Conservation (phyloP, 1,140 invertebrate species). For the Caenorhabditis brenneri region DNA sequence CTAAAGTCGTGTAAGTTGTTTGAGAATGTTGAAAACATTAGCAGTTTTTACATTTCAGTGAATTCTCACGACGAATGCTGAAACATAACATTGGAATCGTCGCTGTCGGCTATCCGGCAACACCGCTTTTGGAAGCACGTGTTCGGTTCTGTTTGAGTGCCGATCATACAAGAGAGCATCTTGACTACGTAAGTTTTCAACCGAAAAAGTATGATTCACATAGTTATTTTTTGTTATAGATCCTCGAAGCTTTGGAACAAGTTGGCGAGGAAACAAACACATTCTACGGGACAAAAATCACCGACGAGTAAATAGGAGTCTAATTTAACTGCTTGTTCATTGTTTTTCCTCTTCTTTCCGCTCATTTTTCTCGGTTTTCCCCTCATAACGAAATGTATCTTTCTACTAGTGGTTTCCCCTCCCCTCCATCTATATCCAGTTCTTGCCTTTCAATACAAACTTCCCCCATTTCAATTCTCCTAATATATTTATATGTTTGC, state of each 20-base stretch:
- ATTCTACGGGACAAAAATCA: conserved; percentile 1
- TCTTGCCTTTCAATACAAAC: too few relatives aligned
- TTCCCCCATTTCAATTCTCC: background rate
- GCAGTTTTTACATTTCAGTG: conserved; percentile 41
- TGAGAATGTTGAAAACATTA: background rate
- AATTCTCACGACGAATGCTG: conserved; percentile 82
- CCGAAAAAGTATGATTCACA: background rate
- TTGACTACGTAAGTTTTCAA: conserved; percentile 81
- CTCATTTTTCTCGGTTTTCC: too few relatives aligned
- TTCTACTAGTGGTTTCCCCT: background rate
- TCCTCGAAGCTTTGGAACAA: conserved; percentile 5
- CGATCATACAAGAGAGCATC: conserved; percentile 89
- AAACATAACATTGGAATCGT: conserved; percentile 85
- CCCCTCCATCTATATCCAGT: background rate
- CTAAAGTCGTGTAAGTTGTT: conserved; percentile 82
- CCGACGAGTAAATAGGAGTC: conserved; percentile 4
- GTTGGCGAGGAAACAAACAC: conserved; percentile 5
- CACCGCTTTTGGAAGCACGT: conserved; percentile 86
- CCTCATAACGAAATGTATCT: too few relatives aligned
- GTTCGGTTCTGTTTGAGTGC: conserved; percentile 94
- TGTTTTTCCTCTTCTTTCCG: background rate
- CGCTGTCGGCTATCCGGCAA: conserved; percentile 95
- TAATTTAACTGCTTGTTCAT: background rate
- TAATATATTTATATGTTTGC: background rate
- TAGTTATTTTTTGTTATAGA: background rate